Conservation (phyloP, 1,140 invertebrate genomes). For the Drosophila lowei region DNA sequence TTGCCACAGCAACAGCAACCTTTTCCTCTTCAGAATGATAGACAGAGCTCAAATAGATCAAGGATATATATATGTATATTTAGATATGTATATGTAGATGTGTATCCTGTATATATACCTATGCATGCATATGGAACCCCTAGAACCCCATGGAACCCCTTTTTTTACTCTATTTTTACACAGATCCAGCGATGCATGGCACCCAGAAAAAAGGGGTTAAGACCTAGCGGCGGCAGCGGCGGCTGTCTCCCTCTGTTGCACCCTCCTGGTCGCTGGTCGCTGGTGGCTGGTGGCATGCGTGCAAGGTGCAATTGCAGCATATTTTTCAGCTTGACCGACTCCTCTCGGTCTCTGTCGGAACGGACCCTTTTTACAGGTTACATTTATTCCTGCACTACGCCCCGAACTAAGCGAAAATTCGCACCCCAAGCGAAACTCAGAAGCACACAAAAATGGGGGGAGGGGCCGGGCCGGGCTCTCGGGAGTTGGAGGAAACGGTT, state of each 20-base stretch:
- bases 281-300: constrained; percentile 18
- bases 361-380: constrained; percentile 35
- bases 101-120: neutral
- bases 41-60: constrained; percentile 40
- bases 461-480: neutral
- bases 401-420: constrained; percentile 55
- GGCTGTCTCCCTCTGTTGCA: constrained; percentile 6
- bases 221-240: too few species aligned
- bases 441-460: constrained; percentile 31
- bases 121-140: neutral
- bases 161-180: too few species aligned
- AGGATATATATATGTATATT: constrained; percentile 14
- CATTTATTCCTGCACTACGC: constrained; percentile 43
- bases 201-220: too few species aligned
- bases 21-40: constrained; percentile 7
- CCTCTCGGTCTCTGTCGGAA: constrained; percentile 31
- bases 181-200: constrained; percentile 67
- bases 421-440: constrained; percentile 54
- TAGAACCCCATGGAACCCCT: too few species aligned
- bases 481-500: constrained; percentile 54
- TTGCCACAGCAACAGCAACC: constrained; percentile 65
- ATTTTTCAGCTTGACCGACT: constrained; percentile 82
- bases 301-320: constrained; percentile 76
- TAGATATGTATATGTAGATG: neutral
- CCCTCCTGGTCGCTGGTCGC: neutral